These are phyloP conservation scores for Triplophysa dalaica DNA, from an alignment of 2,113 vertebrate genomes.

Conservation along the genomic window DNA sequence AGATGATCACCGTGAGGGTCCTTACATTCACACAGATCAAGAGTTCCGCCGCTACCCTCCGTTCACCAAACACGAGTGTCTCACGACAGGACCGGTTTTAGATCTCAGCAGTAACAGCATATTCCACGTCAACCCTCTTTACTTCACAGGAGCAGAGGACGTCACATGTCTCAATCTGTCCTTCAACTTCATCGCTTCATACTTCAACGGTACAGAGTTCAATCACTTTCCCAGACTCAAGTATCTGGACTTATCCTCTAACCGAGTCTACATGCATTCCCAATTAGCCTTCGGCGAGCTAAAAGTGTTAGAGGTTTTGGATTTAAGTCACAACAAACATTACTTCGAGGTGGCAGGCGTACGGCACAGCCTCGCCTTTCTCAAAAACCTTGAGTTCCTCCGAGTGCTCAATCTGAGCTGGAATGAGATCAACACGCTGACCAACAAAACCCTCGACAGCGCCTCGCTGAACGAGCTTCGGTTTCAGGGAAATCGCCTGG, in stretches of 20 bases:
- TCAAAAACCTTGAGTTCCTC: constrained; percentile 53
- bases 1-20: not conserved
- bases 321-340: constrained; percentile 66
- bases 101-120: constrained; percentile 66
- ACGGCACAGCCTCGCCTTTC: constrained; percentile 63
- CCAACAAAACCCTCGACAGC: constrained; percentile 55
- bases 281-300: constrained; percentile 49
- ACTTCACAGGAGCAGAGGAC: constrained; percentile 59
- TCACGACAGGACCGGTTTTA: constrained; percentile 65
- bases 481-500: constrained; percentile 67
- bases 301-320: constrained; percentile 54
- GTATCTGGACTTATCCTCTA: constrained; percentile 59
- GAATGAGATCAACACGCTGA: constrained; percentile 67
- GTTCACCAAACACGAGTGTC: constrained; percentile 51
- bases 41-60: constrained; percentile 32
- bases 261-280: constrained; percentile 53
- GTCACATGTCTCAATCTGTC: constrained; percentile 70
- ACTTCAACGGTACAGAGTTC: constrained; percentile 59
- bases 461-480: constrained; percentile 59
- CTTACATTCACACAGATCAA: constrained; percentile 45
- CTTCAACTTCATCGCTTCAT: constrained; percentile 54
- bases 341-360: constrained; percentile 67
- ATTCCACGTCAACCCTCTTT: constrained; percentile 62
- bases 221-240: constrained; percentile 49
- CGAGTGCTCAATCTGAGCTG: constrained; percentile 54